Base-by-base conservation (phyloP, 2,797 vertebrate genomes). In the Brachymystax lenok region DNA sequence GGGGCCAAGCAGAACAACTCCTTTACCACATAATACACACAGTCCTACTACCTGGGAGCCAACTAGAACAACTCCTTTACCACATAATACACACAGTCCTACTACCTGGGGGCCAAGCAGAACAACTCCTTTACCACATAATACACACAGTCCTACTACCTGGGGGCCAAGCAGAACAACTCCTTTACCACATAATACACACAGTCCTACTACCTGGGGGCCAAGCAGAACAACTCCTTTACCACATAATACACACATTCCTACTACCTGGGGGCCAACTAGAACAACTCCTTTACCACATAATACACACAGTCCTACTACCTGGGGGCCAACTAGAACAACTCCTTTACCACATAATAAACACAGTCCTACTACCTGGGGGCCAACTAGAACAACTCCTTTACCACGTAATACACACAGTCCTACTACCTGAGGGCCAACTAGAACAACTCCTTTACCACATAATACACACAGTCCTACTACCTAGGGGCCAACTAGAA, bases 211-310 rank as follows among this genome's bases (percentile, higher is more conserved):
- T 99, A 99, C 86, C 91, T 96, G 80, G 98, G 97, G 1, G 97
- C 97, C 1, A 99, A 99, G 87, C 96, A 97, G 92, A 99, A 98
- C 0, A 97, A 98, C 75, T 98, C 98, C 1, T 99, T 99, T 87
- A 99, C 97, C 84, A 99, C 97, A 98, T 99, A 93, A 95, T 97
- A 27, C 50, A 51, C 8, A 40, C 35, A 40, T 7, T 10, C 35
- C 35, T 10, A 40, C 35, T 99, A 99, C 86, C 91, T 96, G 80
- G 98, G 97, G 1, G 97, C 97, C 1, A 99, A 99, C 87, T 96
- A 97, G 91, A 99, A 98, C 0, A 97, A 98, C 75, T 98, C 98
- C 1, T 99, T 99, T 87, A 99, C 97, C 84, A 99, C 97, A 97
- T 99, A 93, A 95, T 97, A n/a, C 35, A 61, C 4, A 33, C 30